Percentiles rank a stretch among this genome's conserved stretches.
phyloP scores from a whole-genome alignment of 53 echinoderm and acorn worm genomes.

The Holothuria leucospilota region DNA sequence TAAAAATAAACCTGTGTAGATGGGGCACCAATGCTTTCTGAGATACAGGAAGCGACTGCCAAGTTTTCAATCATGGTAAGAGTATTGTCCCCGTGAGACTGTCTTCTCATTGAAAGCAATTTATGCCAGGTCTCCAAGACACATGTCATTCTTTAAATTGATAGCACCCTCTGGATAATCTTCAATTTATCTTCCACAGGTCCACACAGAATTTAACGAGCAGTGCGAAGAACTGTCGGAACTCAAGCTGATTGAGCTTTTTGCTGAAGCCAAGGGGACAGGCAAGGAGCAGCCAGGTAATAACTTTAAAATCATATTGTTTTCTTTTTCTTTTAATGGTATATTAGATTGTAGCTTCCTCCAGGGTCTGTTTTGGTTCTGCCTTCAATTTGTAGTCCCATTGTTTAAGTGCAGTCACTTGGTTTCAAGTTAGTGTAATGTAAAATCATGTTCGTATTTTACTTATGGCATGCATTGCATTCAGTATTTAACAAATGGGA shows the following conservation, averaged over 20 bases:
- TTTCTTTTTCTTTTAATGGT: too few species aligned
- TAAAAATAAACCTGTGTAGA: too few species aligned
- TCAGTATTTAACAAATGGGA: too few species aligned
- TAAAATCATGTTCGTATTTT: too few species aligned
- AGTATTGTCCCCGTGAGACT: neutral
- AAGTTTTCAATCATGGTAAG: neutral
- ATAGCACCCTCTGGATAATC: conserved; percentile 22
- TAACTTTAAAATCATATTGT: too few species aligned
- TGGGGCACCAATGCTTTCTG: too few species aligned
- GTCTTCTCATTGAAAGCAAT: conserved; percentile 13
- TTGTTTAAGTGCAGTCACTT: too few species aligned
- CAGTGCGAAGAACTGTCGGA: conserved; percentile 93
- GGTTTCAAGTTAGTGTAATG: too few species aligned
- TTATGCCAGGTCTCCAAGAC: conserved; percentile 3
- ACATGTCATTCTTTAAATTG: conserved; percentile 12
- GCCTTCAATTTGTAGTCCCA: too few species aligned
- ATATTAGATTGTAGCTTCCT: too few species aligned
- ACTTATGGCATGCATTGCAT: too few species aligned
- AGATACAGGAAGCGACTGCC: neutral
- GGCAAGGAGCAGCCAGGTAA: conserved; percentile 92
- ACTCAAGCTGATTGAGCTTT: conserved; percentile 89
- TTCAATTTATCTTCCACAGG: conserved; percentile 61
- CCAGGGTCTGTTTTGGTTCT: too few species aligned
- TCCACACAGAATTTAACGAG: conserved; percentile 79
- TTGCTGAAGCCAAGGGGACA: conserved; percentile 86